These are phyloP conservation scores for Nannoperca obscura DNA, from an alignment of 2,797 vertebrate species.

Conservation along the genomic window DNA sequence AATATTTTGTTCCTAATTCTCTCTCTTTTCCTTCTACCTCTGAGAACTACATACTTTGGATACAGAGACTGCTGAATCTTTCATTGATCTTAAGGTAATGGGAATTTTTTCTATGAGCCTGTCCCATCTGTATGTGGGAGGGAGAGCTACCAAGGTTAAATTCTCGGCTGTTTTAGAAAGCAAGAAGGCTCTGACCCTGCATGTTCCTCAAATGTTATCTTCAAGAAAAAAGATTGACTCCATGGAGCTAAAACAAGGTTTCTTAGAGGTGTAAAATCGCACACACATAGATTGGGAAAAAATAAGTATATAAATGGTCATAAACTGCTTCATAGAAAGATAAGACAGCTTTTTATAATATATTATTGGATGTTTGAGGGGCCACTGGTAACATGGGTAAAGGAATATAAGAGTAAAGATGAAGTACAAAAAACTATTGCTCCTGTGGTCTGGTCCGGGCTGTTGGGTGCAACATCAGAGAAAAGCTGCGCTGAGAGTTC, in stretches of 20 bases:
- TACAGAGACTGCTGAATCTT: neutral
- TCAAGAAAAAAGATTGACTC: conserved; percentile 3
- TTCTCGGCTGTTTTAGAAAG: conserved; percentile 25
- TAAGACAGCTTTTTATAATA: neutral
- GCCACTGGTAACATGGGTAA: neutral
- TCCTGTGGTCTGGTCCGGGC: neutral
- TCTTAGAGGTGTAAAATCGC: neutral
- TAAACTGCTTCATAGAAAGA: neutral
- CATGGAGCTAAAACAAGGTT: neutral
- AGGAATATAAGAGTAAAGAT: conserved; percentile 3
- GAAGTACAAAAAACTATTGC: neutral
- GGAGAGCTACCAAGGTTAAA: conserved; percentile 40
- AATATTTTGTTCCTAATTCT: neutral
- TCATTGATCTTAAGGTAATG: conserved; percentile 1
- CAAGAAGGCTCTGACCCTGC: conserved; percentile 42
- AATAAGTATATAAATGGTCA: neutral
- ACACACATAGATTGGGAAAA: neutral
- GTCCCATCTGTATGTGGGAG: conserved; percentile 36
- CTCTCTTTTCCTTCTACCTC: neutral
- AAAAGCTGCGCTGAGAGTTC: conserved; percentile 6
- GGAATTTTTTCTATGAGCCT: conserved; percentile 16
- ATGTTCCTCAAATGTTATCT: conserved; percentile 45
- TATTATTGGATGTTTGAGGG: neutral
- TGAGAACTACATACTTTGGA: neutral
- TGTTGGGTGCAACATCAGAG: neutral